These are phyloP conservation scores for Telmatochromis sp. DNA, from an alignment of 2,113 vertebrate genomes.

Conservation along the genomic window DNA sequence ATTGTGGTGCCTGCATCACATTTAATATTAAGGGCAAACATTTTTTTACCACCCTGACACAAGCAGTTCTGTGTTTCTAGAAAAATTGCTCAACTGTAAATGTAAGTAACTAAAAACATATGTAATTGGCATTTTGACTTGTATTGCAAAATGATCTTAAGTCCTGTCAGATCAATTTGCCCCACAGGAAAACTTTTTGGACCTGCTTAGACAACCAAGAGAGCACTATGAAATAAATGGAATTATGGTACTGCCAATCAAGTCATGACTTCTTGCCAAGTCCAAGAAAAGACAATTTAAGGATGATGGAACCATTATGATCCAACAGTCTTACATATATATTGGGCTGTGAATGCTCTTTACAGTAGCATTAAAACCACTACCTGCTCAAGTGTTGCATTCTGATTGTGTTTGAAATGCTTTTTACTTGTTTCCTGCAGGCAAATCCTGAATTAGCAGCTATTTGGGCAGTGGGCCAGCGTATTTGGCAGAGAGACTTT, in stretches of 20 bases:
- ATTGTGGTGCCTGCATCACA: background rate
- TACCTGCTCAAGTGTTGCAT: background rate
- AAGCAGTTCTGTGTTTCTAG: background rate
- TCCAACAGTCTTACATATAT: background rate
- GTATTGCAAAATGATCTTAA: background rate
- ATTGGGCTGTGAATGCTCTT: background rate
- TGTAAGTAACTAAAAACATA: background rate
- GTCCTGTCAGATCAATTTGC: background rate
- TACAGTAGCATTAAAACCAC: background rate
- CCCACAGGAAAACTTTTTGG: background rate
- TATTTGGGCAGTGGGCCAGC: conserved; percentile 91
- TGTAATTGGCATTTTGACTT: background rate
- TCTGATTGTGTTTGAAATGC: background rate
- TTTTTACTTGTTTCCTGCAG: conserved; percentile 60
- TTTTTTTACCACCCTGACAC: background rate
- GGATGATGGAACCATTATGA: background rate
- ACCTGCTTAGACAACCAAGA: background rate
- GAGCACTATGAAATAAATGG: background rate
- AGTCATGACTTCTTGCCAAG: background rate
- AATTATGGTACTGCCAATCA: background rate
- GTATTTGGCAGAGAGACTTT: conserved; percentile 96
- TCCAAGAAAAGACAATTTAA: background rate
- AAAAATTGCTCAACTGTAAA: background rate
- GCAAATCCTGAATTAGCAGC: conserved; percentile 86
- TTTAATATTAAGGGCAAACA: background rate